These are phyloP conservation scores for Erpetoichthys calabaricus DNA, from an alignment of 2,797 vertebrate genomes.

Conservation along the genomic window DNA sequence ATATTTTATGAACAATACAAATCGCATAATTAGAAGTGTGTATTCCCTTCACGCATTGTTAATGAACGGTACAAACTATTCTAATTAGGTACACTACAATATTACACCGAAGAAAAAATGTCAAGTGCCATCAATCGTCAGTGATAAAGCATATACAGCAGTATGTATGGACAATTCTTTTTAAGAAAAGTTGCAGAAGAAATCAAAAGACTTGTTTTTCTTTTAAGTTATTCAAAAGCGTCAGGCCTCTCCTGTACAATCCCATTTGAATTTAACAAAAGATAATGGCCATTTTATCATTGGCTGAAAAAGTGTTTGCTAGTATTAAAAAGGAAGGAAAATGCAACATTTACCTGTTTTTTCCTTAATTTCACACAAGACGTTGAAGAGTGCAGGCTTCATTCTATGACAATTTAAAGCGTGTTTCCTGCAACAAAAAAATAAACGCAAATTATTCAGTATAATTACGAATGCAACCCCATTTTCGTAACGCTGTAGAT, in stretches of 20 bases:
- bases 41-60: no score
- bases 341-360: slow-evolving; percentile 76
- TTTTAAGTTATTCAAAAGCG: slow-evolving; percentile 20
- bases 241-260: no score
- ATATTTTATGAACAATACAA: no score
- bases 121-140: not conserved
- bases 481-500: no score
- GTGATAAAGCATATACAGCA: no score
- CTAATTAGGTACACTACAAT: slow-evolving; percentile 2
- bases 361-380: slow-evolving; percentile 96
- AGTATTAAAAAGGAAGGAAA: slow-evolving; percentile 15
- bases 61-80: slow-evolving; percentile 13
- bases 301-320: no score
- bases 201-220: slow-evolving; percentile 18
- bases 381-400: slow-evolving; percentile 96
- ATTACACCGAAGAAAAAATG: not conserved
- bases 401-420: slow-evolving; percentile 96
- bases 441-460: slow-evolving; percentile 13
- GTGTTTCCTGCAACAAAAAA: slow-evolving; percentile 74
- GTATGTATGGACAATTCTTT: no score
- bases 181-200: not conserved
- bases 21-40: no score
- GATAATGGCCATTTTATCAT: no score
- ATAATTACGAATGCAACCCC: slow-evolving; percentile 1
- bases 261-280: no score